Conservation (phyloP, 2,888 invertebrate genomes). For the Catocala sponsa region DNA sequence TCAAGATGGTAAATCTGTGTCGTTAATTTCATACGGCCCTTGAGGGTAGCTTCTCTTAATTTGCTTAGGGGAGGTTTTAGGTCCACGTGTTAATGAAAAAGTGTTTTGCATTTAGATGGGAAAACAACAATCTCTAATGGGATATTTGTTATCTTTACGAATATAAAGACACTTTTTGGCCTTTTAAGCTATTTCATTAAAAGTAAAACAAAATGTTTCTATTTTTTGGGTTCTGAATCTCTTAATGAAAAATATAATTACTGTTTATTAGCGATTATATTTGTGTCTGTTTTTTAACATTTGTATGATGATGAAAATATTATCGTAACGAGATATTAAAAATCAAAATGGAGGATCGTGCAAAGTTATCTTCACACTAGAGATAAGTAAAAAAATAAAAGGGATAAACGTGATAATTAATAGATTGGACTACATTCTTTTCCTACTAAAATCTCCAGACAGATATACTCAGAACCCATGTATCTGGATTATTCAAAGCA, state of each 20-base stretch:
- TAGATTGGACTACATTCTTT: too few species aligned
- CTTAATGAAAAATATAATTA: not conserved
- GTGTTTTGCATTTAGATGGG: slow-evolving; percentile 65
- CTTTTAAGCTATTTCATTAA: slow-evolving; percentile 8
- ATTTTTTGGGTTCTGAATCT: not conserved
- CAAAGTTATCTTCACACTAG: too few species aligned
- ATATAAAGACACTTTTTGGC: slow-evolving; percentile 22
- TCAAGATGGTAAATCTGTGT: slow-evolving; percentile 62
- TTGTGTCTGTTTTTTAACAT: too few species aligned
- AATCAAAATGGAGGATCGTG: too few species aligned
- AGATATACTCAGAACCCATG: too few species aligned
- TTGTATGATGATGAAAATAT: too few species aligned
- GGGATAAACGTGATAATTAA: too few species aligned
- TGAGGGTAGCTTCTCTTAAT: slow-evolving; percentile 66
- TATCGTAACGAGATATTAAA: too few species aligned
- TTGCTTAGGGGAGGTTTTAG: slow-evolving; percentile 66
- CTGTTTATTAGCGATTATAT: too few species aligned
- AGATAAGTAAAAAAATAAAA: too few species aligned
- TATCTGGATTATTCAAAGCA: too few species aligned
- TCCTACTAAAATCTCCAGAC: too few species aligned
- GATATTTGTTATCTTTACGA: slow-evolving; percentile 51
- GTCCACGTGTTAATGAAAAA: slow-evolving; percentile 71
- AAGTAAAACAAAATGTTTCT: slow-evolving; percentile 4
- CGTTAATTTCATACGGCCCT: slow-evolving; percentile 70
- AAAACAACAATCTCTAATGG: slow-evolving; percentile 65